phyloP scores from a whole-genome alignment of 2,797 vertebrate species.

The Alcedo quadribrachys region DNA sequence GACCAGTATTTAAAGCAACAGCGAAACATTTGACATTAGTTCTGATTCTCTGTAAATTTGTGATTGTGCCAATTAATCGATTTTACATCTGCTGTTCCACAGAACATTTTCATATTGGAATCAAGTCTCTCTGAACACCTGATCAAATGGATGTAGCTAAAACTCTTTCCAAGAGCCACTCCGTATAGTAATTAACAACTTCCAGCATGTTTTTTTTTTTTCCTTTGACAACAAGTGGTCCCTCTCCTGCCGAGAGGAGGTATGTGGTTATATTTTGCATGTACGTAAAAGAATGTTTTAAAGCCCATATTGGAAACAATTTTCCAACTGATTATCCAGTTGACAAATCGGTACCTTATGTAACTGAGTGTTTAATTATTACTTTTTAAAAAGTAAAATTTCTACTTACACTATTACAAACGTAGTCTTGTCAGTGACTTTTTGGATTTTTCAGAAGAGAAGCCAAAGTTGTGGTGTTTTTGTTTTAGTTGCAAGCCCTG shows the following conservation, averaged over 20 bases:
- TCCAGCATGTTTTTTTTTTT: conserved; percentile 26
- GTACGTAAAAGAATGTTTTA: conserved; percentile 67
- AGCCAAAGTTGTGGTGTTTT: conserved; percentile 37
- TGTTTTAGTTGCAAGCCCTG: conserved; percentile 49
- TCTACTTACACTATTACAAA: conserved; percentile 62
- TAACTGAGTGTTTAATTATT: conserved; percentile 69
- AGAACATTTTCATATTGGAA: conserved; percentile 33
- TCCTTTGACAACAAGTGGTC: conserved; percentile 30
- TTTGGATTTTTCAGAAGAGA: conserved; percentile 55
- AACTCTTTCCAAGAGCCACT: conserved; percentile 27
- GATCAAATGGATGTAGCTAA: conserved; percentile 39
- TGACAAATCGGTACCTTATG: conserved; percentile 71
- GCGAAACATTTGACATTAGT: conserved; percentile 4
- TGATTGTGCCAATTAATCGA: conserved; percentile 69
- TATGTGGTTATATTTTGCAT: conserved; percentile 63
- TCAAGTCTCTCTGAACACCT: conserved; percentile 43
- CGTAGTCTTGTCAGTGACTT: conserved; percentile 69
- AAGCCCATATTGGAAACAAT: conserved; percentile 73
- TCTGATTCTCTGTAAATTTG: conserved; percentile 48
- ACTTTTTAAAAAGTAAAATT: conserved; percentile 74
- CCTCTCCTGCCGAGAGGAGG: conserved; percentile 57
- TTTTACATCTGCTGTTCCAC: conserved; percentile 52
- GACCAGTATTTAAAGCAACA: conserved; percentile 63
- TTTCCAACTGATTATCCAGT: conserved; percentile 76
- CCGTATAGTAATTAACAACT: conserved; percentile 28